Conservation (phyloP, 2,113 vertebrate genomes). For the Delphinus delphis region DNA sequence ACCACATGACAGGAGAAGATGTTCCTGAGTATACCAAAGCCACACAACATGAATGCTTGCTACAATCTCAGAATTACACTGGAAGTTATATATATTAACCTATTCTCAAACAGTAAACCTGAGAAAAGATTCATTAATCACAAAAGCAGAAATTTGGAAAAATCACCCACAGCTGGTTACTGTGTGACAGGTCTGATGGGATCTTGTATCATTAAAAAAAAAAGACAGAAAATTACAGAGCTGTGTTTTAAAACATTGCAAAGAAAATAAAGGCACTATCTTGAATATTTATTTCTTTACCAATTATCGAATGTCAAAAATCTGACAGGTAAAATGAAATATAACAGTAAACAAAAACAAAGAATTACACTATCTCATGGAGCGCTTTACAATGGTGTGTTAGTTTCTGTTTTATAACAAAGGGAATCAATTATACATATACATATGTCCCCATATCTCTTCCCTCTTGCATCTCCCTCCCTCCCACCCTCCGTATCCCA, state of each 20-base stretch:
- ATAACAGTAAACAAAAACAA: not conserved
- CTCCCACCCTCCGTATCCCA: too few species aligned
- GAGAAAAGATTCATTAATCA: not conserved
- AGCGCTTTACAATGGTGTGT: not conserved
- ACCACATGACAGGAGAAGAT: not conserved
- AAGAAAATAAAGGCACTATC: not conserved
- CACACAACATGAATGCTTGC: not conserved
- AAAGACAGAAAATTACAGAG: not conserved
- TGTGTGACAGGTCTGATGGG: not conserved
- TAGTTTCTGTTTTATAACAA: too few species aligned
- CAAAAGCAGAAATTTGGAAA: not conserved
- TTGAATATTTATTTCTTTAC: constrained; percentile 11
- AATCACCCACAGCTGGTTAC: not conserved
- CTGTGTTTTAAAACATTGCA: not conserved
- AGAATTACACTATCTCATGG: not conserved
- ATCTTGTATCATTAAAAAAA: not conserved
- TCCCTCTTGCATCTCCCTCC: too few species aligned
- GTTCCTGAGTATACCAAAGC: not conserved
- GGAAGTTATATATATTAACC: not conserved
- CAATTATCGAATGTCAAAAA: not conserved
- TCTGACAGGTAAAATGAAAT: not conserved
- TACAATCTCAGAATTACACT: not conserved
- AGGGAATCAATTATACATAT: too few species aligned
- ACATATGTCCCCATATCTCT: too few species aligned
- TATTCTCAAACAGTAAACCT: not conserved